Base-by-base conservation (phyloP, 2,888 invertebrate species). In the Microdon myrmicae region DNA sequence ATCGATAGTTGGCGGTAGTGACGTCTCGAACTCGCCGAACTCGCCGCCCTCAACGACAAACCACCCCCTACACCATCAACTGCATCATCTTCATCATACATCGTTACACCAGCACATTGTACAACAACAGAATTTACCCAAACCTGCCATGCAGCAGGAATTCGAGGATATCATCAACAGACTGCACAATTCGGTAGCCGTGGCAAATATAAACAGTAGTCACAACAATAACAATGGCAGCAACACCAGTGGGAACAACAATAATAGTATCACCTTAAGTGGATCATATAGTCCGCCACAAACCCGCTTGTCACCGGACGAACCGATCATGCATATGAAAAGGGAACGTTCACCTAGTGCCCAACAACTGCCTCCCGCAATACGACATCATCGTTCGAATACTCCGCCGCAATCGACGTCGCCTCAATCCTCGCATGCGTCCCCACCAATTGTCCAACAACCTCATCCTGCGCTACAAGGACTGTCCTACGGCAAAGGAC, bases 1-100 rank as follows among this genome's bases (percentile, higher is more conserved):
- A 83, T 92, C 93, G 75, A 94, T 94, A 77, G 94, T 94, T 69
- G 94, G 94, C 72, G 94, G 94, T 71, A 90, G 89, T 67, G 77
- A 79, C 70, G 71, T 70, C 34, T 48, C 47, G 2, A 64, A 47
- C 43, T 53, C 41, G 37, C 41, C 38, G 17, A 68, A 51, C 10
- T 56, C 51, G n/a, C 58, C 48, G 14, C 48, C 66, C 29, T 51
- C 67, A 45, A 71, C 68, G 29, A 54, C 71, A 61, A 69, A 67
- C 64, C 64, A 61, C 9, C 71, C 69, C 14, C 51, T 61, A 13
- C 64, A 66, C 3, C 58, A 64, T 13, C 60, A 56, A 35, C 26
- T 51, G 19, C 68, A 60, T 22, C 34, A 16, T n/a, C 13, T n/a
- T 13, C 68, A 67, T 26, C 59, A 59, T 26, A 45, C 43, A 47